Evolutionary conservation across 1,140 invertebrate species (phyloP).

Genomic region (Linepithema humile): DNA sequence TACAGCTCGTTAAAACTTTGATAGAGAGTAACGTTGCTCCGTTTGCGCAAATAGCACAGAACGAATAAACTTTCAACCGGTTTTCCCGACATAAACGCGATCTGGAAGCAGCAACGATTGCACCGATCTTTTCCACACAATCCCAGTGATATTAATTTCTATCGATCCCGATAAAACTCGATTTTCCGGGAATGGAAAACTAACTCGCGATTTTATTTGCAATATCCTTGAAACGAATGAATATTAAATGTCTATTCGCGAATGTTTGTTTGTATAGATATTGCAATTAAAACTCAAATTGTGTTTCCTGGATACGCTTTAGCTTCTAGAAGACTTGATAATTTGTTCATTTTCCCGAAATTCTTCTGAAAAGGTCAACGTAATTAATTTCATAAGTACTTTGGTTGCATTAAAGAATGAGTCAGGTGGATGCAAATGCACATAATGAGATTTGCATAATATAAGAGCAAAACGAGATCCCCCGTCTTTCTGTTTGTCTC

Average conservation of each 20-base stretch:
- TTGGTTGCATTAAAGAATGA: neutral
- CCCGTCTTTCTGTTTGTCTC: neutral
- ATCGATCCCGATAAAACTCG: constrained; percentile 12
- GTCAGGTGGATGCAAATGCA: neutral
- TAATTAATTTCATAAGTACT: neutral
- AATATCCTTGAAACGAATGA: neutral
- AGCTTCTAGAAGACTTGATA: neutral
- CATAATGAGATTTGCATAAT: neutral
- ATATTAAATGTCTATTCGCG: constrained; percentile 8
- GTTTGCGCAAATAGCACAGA: constrained; percentile 1
- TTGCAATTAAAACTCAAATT: neutral
- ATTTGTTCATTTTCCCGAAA: neutral
- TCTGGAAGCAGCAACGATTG: neutral
- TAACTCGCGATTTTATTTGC: neutral
- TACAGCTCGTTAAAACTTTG: constrained; percentile 28
- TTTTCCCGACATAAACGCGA: constrained; percentile 12
- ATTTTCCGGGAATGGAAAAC: neutral
- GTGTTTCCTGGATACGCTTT: neutral
- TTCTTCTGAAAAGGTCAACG: neutral
- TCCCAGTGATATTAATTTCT: constrained; percentile 10
- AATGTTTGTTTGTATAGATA: neutral
- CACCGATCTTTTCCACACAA: neutral
- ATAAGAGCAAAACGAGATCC: neutral
- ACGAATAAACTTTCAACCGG: constrained; percentile 20
- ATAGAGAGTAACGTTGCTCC: neutral